These are phyloP conservation scores for Epinephelus fuscoguttatus DNA, from an alignment of 2,113 vertebrate species.

Conservation along the genomic window DNA sequence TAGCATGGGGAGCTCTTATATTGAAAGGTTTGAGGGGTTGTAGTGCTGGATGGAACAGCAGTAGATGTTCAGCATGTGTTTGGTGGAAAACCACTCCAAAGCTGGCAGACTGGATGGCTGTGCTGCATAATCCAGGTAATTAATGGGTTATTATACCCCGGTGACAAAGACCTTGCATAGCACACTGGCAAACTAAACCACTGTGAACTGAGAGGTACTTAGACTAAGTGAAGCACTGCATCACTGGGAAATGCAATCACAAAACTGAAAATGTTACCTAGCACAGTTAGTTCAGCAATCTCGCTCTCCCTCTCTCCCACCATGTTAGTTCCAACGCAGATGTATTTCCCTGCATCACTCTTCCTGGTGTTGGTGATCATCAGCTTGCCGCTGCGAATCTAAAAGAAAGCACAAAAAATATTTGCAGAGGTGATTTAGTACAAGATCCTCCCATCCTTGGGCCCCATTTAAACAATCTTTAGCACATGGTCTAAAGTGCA, in stretches of 20 bases:
- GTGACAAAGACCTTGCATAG: conserved; percentile 43
- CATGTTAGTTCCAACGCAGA: conserved; percentile 99
- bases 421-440: too few relatives aligned
- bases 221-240: conserved; percentile 43
- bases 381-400: conserved; percentile 98
- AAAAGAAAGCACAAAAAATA: conserved; percentile 48
- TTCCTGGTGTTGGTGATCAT: conserved; percentile 99
- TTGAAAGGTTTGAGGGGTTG: conserved; percentile 42
- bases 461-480: too few relatives aligned
- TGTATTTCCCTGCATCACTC: conserved; percentile 96
- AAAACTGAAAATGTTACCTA: conserved; percentile 86
- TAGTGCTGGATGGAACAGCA: conserved; percentile 10
- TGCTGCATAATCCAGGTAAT: conserved; percentile 63
- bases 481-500: too few relatives aligned
- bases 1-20: conserved; percentile 40
- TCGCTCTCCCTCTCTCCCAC: conserved; percentile 98
- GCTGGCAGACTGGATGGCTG: conserved; percentile 46
- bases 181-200: conserved; percentile 29
- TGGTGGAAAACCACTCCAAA: conserved; percentile 48
- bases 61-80: conserved; percentile 33
- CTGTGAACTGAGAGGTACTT: conserved; percentile 31
- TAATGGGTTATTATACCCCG: conserved; percentile 51
- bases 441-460: too few relatives aligned
- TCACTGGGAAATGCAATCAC: conserved; percentile 9
- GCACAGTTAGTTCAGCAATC: conserved; percentile 94